Evolutionary conservation across 2,113 vertebrate genomes (phyloP).

Genomic region (Bos taurus): DNA sequence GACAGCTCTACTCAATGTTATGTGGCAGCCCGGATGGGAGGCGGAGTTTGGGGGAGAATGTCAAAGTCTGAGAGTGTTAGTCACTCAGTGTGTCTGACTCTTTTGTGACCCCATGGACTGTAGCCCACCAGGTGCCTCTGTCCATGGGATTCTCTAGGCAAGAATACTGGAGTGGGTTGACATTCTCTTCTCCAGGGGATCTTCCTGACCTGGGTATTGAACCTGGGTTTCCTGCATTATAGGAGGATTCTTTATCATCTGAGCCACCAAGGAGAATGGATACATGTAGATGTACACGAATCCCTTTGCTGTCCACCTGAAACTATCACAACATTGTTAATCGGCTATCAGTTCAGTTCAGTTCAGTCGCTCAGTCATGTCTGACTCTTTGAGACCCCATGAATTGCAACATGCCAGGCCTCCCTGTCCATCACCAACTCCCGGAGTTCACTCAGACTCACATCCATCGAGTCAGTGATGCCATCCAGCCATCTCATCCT

Average conservation of each 20-base stretch:
- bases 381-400: too few species aligned
- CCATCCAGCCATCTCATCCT: too few species aligned
- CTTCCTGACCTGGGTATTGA: not conserved
- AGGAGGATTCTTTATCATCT: not conserved
- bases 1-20: not conserved
- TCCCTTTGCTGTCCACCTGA: not conserved
- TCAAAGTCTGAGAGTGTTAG: not conserved
- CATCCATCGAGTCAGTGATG: too few species aligned
- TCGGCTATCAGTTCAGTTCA: not conserved
- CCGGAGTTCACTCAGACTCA: too few species aligned
- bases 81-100: not conserved
- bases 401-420: too few species aligned
- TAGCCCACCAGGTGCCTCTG: not conserved
- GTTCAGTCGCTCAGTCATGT: too few species aligned
- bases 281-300: not conserved
- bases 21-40: not conserved
- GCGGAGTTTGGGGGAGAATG: not conserved
- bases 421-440: too few species aligned
- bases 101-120: not conserved
- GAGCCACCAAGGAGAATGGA: not conserved
- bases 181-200: not conserved
- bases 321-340: not conserved
- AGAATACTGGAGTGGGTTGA: not conserved
- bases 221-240: not conserved
- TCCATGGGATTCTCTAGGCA: not conserved